Percentiles rank a stretch among this genome's conserved stretches.
phyloP scores from a whole-genome alignment of 2,888 invertebrate genomes.

The Hyles lineata region DNA sequence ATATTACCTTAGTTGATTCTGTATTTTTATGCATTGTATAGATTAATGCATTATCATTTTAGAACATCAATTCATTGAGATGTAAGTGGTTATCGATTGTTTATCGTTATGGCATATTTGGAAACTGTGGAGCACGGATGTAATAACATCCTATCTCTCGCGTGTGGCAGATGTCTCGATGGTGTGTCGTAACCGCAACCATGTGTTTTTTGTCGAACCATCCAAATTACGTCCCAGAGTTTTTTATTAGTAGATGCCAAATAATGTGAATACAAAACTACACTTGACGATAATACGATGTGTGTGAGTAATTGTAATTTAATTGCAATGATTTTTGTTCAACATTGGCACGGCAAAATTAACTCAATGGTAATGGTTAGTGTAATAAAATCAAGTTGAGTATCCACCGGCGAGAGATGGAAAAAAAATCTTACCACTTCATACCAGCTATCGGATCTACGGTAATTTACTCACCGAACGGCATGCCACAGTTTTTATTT shows the following conservation, averaged over 20 bases:
- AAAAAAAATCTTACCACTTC: too few species aligned
- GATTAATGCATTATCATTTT: too few species aligned
- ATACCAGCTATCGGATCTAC: too few species aligned
- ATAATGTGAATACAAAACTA: background rate
- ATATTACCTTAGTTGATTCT: too few species aligned
- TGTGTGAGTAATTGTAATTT: background rate
- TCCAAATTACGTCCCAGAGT: background rate
- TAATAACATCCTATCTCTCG: constrained; percentile 27
- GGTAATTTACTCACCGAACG: too few species aligned
- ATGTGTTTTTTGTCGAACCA: constrained; percentile 50
- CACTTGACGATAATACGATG: too few species aligned
- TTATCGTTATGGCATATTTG: constrained; percentile 14
- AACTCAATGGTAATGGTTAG: too few species aligned
- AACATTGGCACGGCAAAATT: too few species aligned
- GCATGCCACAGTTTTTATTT: too few species aligned
- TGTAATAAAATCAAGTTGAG: background rate
- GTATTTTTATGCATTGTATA: too few species aligned
- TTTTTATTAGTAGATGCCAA: background rate
- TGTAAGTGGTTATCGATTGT: background rate
- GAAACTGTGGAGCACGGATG: constrained; percentile 1
- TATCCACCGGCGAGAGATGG: too few species aligned
- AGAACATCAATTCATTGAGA: background rate
- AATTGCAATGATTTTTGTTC: background rate
- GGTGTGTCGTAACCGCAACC: constrained; percentile 54
- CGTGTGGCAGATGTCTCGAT: constrained; percentile 49